Percentiles rank a stretch among this genome's conserved stretches.
phyloP scores from a whole-genome alignment of 1,140 invertebrate species.

The Chlorops oryzae region DNA sequence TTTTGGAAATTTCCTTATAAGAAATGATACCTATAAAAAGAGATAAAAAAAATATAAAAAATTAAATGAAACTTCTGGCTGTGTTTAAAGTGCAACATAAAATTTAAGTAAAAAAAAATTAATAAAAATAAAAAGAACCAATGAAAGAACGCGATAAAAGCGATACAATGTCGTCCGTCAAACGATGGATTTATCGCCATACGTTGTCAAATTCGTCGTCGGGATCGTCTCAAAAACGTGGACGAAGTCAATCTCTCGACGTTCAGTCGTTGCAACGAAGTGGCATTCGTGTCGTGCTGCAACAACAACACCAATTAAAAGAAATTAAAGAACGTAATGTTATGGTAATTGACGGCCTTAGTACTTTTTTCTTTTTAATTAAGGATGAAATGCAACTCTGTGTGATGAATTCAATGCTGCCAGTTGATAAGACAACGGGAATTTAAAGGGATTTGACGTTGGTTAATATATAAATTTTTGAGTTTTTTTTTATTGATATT shows the following conservation, averaged over 20 bases:
- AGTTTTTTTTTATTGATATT: no score
- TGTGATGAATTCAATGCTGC: no score
- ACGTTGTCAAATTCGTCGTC: conserved; percentile 50
- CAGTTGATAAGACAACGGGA: no score
- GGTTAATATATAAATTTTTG: no score
- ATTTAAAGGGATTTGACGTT: no score
- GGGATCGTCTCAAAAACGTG: conserved; percentile 27
- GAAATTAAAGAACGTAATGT: no score
- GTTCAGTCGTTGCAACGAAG: conserved; percentile 64
- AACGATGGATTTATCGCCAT: conserved; percentile 53
- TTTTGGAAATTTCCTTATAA: no score
- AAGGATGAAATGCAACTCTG: conserved; percentile 12
- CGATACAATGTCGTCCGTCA: conserved; percentile 55
- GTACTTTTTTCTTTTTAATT: conserved; percentile 9
- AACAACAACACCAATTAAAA: no score
- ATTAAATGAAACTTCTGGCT: no score
- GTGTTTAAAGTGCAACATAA: no score
- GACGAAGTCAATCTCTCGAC: conserved; percentile 68
- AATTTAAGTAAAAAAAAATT: background rate
- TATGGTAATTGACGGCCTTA: background rate
- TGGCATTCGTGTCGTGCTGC: conserved; percentile 58
- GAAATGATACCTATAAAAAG: no score
- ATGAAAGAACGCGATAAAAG: background rate
- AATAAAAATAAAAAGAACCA: background rate
- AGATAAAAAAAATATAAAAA: no score